Evolutionary conservation across 2,113 vertebrate species (phyloP), one percentile per base, ranked within the genome.

Genomic region (Dryoscopus gambensis): DNA sequence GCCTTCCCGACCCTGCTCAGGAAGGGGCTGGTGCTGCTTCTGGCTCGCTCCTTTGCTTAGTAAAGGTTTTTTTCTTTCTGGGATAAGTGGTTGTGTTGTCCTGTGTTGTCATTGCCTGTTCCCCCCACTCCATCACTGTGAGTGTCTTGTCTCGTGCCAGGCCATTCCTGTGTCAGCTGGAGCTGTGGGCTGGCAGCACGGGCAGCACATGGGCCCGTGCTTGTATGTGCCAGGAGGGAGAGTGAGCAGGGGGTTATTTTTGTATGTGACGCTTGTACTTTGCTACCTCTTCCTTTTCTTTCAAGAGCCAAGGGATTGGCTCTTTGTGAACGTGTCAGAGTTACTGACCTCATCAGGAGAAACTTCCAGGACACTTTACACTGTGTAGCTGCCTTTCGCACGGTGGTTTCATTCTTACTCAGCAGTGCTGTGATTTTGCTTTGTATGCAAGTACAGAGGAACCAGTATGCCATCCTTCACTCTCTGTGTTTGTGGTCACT

Each of bases 51-150:
- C 46, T 55, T 60, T 60, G 30, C 50, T 37, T 15, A 20, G 42
- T 42, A 35, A 20, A 42, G 50, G 14, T 6, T 37, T 53, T 21
- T 40, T 30, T n/a, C 30, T 44, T 33, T 33, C 47, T 33, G 22
- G 28, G 31, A 0, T 39, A n/a, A 39, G 40, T 10, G 10, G 25
- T 11, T 53, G 49, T 53, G 55, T 50, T 76, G 56, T 60, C 40
- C 40, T 1, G 1, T 33, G 35, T 15, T 2, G 1, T 33, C 39
- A 5, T 19, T 22, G 31, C 39, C 53, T 57, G 70, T 59, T 59
- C 39, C 15, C 31, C 18, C 15, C 6, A 4, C 10, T n/a, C 40
- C 0, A 4, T 17, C 7, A 0, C 1, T 30, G 42, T 23, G 19
- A 10, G 2, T 33, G 53, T 68, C 67, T 15, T 37, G 64, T 76